These are phyloP conservation scores for Dermolepida albohirtum DNA, from an alignment of 2,888 invertebrate genomes.

Conservation along the genomic window DNA sequence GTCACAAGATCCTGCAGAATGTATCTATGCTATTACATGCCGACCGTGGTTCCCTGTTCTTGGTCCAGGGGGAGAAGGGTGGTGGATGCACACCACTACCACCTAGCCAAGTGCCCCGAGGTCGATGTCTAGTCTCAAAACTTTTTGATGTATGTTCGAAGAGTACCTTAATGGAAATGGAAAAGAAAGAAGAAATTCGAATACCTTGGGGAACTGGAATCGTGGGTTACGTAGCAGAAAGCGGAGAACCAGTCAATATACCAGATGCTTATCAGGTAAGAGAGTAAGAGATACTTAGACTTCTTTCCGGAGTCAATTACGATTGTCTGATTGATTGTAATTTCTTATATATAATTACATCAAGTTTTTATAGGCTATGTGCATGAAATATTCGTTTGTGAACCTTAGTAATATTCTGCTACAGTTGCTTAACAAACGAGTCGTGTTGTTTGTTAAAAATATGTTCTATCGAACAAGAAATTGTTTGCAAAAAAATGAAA, in stretches of 20 bases:
- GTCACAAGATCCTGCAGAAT: constrained; percentile 96
- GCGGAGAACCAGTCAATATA: constrained; percentile 93
- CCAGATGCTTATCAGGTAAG: constrained; percentile 93
- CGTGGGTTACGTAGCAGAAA: constrained; percentile 93
- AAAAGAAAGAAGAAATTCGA: constrained; percentile 90
- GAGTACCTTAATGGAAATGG: constrained; percentile 93
- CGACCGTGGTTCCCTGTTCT: constrained; percentile 91
- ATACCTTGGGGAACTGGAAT: constrained; percentile 97
- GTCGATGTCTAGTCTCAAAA: constrained; percentile 89
- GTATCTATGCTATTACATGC: constrained; percentile 92
- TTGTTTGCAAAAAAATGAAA: too few species aligned
- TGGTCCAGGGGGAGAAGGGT: constrained; percentile 79
- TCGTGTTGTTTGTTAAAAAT: too few species aligned
- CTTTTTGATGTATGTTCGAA: constrained; percentile 95
- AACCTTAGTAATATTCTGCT: too few species aligned
- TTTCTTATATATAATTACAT: too few species aligned
- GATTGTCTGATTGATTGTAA: not conserved
- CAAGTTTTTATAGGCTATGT: too few species aligned
- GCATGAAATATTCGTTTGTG: too few species aligned
- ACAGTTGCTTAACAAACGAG: too few species aligned
- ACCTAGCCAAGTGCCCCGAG: constrained; percentile 58
- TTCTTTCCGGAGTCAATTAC: not conserved
- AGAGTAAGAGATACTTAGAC: not conserved
- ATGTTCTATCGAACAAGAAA: too few species aligned
- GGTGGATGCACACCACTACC: constrained; percentile 61